Conservation (phyloP, 35 echinoderm and acorn worm species). For the Stichopus chloronotus region DNA sequence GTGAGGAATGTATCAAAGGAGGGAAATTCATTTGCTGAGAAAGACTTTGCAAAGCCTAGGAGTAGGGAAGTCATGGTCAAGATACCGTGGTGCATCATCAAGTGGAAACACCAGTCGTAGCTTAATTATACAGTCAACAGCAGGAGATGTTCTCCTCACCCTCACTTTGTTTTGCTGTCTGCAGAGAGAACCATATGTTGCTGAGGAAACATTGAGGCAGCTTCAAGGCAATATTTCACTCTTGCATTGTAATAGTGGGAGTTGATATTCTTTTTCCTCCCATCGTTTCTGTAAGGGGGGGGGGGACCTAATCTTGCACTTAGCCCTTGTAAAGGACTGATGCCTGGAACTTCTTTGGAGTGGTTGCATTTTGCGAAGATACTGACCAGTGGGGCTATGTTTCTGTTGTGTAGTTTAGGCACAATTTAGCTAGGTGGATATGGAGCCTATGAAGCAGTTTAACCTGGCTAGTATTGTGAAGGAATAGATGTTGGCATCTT, state of each 20-base stretch:
- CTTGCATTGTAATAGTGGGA: background rate
- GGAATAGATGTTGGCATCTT: too few species aligned
- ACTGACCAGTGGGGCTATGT: too few species aligned
- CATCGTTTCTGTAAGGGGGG: background rate
- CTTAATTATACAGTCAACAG: conserved; percentile 53
- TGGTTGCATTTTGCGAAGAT: too few species aligned
- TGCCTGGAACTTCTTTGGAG: background rate
- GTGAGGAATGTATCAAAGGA: too few species aligned
- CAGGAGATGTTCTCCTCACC: conserved; percentile 49
- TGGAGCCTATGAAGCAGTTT: too few species aligned
- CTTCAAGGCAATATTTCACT: background rate
- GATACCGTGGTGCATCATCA: conserved; percentile 54
- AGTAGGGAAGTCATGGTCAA: conserved; percentile 70
- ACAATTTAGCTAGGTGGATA: too few species aligned
- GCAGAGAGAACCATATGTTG: background rate
- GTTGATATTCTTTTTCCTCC: background rate
- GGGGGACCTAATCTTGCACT: background rate
- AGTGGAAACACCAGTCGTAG: conserved; percentile 49
- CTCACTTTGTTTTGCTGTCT: conserved; percentile 79
- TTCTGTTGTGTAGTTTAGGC: too few species aligned
- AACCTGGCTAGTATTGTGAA: too few species aligned
- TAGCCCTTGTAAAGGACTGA: background rate
- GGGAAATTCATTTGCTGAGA: too few species aligned
- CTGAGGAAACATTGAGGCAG: background rate
- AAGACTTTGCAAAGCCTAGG: conserved; percentile 20